These are phyloP conservation scores for Hypothenemus hampei DNA, from an alignment of 1,140 invertebrate species.

Conservation along the genomic window DNA sequence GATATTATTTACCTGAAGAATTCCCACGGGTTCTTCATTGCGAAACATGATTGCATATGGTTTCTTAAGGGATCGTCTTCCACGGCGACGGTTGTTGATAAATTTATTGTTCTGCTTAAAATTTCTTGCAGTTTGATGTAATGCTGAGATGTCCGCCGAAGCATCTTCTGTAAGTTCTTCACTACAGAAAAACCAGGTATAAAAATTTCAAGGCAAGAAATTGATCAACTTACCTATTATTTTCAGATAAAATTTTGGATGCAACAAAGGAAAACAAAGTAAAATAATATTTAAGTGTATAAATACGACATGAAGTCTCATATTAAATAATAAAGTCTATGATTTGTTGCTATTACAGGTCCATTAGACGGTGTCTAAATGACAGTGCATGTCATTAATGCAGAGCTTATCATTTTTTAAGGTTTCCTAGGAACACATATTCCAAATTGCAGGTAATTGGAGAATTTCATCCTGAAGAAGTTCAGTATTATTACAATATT, in stretches of 20 bases:
- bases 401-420: too few relatives aligned
- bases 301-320: conserved; percentile 14
- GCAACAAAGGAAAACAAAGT: not conserved
- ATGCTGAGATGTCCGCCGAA: too few relatives aligned
- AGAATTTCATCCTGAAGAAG: too few relatives aligned
- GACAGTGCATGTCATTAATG: too few relatives aligned
- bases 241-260: conserved; percentile 6
- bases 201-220: not conserved
- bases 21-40: conserved; percentile 39
- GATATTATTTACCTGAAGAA: conserved; percentile 35
- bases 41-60: conserved; percentile 37
- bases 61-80: not conserved
- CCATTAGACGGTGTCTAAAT: too few relatives aligned
- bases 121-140: conserved; percentile 9
- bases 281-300: conserved; percentile 12
- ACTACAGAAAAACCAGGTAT: not conserved
- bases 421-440: too few relatives aligned
- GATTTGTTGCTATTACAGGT: too few relatives aligned
- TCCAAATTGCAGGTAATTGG: too few relatives aligned
- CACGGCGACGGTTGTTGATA: not conserved
- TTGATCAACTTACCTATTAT: conserved; percentile 9
- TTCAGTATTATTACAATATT: too few relatives aligned
- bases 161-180: too few relatives aligned
- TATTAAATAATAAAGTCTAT: conserved; percentile 7
- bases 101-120: conserved; percentile 1